Base-by-base conservation (phyloP, 2,113 vertebrate species). In the Tupaia tana region DNA sequence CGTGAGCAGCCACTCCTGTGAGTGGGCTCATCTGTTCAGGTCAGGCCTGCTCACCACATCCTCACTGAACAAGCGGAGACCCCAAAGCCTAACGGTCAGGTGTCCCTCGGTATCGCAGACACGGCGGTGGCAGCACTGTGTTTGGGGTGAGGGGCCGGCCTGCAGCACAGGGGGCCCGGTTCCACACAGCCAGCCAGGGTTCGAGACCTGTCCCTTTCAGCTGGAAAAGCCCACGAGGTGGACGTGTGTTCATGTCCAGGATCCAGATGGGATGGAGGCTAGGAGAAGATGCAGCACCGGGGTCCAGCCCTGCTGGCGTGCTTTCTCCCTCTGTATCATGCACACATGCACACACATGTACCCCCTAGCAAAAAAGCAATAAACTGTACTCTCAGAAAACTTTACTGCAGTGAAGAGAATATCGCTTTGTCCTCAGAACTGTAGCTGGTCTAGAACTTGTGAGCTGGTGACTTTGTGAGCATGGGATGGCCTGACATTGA, bases 51-150 rank as follows among this genome's bases (percentile, higher is more conserved):
- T 95, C 27, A 43, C 29, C 29, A 20, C 73, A 22, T 91, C 78
- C 64, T 73, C 77, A 90, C 85, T 92, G 93, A 96, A 96, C 90
- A 89, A 43, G 43, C 6, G 43, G 43, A 43, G 43, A 43, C 43
- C 4, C 43, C 43, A 43, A 4, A 43, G 43, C 43, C 43, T 43
- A 43, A 6, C 43, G 3, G 43, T 43, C 43, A 6, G 43, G 15
- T 64, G 71, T 74, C 43, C 78, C n/a, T n/a, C n/a, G n/a, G n/a
- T n/a, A n/a, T n/a, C n/a, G n/a, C 70, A 22, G 59, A 86, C 13
- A 14, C 63, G 66, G 16, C 3, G n/a, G 20, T 69, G 34, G 22
- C 20, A 69, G 20, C 20, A 31, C 34, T 91, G 5, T 54, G n/a
- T 74, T 85, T 31, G 43, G 43, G 43, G 43, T 43, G 43, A 43